Base-by-base conservation (phyloP, 2,113 vertebrate species). In the Ceyx melanurus region DNA sequence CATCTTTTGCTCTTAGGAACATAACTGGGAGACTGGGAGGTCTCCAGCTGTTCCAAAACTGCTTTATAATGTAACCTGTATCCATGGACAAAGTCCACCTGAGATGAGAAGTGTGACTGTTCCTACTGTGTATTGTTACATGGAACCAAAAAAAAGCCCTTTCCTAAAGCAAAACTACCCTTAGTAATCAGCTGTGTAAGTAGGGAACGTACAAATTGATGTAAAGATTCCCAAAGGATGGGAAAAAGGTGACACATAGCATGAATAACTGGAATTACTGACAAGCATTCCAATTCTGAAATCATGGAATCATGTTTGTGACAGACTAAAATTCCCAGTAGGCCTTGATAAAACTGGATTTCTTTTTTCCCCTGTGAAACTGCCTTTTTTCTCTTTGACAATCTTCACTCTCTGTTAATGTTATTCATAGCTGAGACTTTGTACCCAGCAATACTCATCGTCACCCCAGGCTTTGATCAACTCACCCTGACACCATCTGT, bases 401-500 rank as follows among this genome's bases (percentile, higher is more conserved):
- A 81, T 75, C 57, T 82, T 86, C 65, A 75, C 88, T 57, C 61
- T 90, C 92, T 94, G 82, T 94, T 96, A 81, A 83, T 86, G 62
- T 81, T 94, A 96, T 92, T 94, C 96, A 84, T 92, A 90, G 93
- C 92, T 78, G 86, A 92, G 86, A 95, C 92, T 90, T 96, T 92
- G 93, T 94, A 96, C 86, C 35, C 73, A 75, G 76, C 86, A 81
- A 80, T 90, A 93, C 80, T 88, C 90, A 91, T 95, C 66, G 83
- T 94, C 86, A 96, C 92, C 73, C 83, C 76, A 95, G 93, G 95
- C 77, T 90, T 86, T 84, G 86, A 93, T 84, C 86, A 1, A 6
- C 90, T 94, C 93, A 81, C 93, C 84, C 94, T 75, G 82, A 45
- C 79, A 92, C 95, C 95, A 96, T 95, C 94, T 96, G 95, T 93